phyloP scores from a whole-genome alignment of 2,888 invertebrate genomes.

The Eupithecia dodoneata region DNA sequence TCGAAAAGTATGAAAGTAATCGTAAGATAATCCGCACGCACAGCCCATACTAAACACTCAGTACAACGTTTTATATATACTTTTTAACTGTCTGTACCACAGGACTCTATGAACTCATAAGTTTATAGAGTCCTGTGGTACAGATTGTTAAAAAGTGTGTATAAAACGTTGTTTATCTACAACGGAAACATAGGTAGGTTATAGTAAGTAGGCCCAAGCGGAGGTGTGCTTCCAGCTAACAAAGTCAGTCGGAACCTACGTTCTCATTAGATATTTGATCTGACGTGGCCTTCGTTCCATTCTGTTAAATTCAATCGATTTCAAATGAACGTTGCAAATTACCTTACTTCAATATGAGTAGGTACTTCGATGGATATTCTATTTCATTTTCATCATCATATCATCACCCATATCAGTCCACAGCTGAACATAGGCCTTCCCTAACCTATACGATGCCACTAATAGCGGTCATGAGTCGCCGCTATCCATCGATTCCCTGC shows the following conservation, averaged over 20 bases:
- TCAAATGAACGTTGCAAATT: conserved; percentile 37
- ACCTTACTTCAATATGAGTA: conserved; percentile 12
- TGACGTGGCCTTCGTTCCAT: conserved; percentile 44
- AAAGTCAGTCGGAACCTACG: conserved; percentile 17
- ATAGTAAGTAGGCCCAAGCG: background rate
- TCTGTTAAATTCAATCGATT: conserved; percentile 42
- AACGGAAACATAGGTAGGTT: background rate
- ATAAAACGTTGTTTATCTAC: background rate
- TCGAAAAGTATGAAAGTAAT: too few relatives aligned
- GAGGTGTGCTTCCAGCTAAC: conserved; percentile 1
- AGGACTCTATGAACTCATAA: too few relatives aligned
- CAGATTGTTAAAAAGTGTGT: background rate
- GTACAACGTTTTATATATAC: too few relatives aligned
- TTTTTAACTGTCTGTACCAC: too few relatives aligned
- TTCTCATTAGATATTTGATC: conserved; percentile 33
- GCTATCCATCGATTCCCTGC: too few relatives aligned
- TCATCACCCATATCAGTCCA: too few relatives aligned
- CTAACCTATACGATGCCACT: too few relatives aligned
- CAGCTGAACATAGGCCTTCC: too few relatives aligned
- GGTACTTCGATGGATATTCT: conserved; percentile 13
- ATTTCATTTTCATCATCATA: conserved; percentile 15
- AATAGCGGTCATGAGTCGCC: too few relatives aligned
- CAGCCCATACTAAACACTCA: too few relatives aligned
- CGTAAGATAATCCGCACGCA: too few relatives aligned
- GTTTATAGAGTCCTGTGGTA: background rate